A percentile compares a stretch with the other conserved stretches of the same genome.
These are phyloP conservation scores for Phataginus tetradactyla DNA, from an alignment of 2,797 vertebrate genomes.

Conservation along the genomic window DNA sequence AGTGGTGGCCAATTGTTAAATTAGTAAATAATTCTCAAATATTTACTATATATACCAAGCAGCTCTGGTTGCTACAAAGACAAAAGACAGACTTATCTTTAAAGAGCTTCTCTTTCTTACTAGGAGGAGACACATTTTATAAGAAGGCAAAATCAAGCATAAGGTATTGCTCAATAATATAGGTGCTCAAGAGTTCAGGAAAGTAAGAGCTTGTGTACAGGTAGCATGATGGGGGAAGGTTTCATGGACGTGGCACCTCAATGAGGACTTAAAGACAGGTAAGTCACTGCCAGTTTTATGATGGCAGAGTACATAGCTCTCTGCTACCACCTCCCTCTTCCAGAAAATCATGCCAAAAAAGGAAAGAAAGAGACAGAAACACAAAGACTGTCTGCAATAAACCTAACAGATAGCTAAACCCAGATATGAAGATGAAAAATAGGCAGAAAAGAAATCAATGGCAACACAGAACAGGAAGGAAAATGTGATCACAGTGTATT, in stretches of 20 bases:
- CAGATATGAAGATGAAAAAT: background rate
- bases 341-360: background rate
- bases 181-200: background rate
- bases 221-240: background rate
- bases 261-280: background rate
- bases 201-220: background rate
- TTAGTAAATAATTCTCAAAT: background rate
- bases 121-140: background rate
- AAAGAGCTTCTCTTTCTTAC: background rate
- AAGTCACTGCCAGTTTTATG: background rate
- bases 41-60: background rate
- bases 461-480: background rate
- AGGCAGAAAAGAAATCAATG: background rate
- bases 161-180: background rate
- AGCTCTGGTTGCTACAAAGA: background rate
- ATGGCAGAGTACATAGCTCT: background rate
- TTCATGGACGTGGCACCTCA: background rate
- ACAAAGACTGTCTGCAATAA: background rate
- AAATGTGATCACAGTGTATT: background rate
- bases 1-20: background rate
- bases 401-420: background rate
- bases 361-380: background rate
- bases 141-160: slow-evolving; percentile 36
- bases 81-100: background rate
- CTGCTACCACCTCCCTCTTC: background rate